Evolutionary conservation across 2,888 invertebrate species (phyloP).

Genomic region (Conus canariensis): DNA sequence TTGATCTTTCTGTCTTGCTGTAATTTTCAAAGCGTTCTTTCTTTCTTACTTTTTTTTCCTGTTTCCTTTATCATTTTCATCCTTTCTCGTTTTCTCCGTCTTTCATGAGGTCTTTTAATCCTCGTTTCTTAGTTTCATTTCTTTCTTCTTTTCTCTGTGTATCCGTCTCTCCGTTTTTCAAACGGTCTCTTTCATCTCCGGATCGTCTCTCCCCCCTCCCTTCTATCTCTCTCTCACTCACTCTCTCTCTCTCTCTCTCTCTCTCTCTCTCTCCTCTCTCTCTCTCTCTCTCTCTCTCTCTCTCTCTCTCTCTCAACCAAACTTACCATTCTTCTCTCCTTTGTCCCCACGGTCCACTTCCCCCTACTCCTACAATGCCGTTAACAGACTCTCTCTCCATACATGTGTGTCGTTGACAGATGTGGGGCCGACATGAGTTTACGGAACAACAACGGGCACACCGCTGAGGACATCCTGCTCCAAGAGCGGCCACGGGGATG

Average conservation of each 20-base stretch:
- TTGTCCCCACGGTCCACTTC: not conserved
- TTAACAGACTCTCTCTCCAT: not conserved
- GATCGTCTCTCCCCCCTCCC: not conserved
- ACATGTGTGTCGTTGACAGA: slow-evolving; percentile 47
- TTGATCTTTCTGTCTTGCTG: not conserved
- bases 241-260: not conserved
- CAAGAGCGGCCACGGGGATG: slow-evolving; percentile 64
- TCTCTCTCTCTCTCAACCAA: not conserved
- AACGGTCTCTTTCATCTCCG: not conserved
- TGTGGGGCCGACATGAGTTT: slow-evolving; percentile 68
- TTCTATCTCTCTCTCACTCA: not conserved
- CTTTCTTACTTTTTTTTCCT: not conserved
- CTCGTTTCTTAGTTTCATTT: not conserved
- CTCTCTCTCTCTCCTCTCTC: not conserved
- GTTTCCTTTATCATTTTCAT: not conserved
- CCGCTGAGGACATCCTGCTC: slow-evolving; percentile 64
- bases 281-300: not conserved
- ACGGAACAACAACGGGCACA: slow-evolving; percentile 61
- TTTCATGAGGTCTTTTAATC: not conserved
- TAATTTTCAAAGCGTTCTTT: not conserved
- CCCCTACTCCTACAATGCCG: not conserved
- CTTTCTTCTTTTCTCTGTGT: not conserved
- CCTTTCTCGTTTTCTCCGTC: not conserved
- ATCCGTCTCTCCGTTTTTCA: not conserved
- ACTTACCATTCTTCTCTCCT: not conserved